A percentile compares a stretch with the other conserved stretches of the same genome.
These are phyloP conservation scores for Ypsolopha sequella DNA, from an alignment of 2,888 invertebrate genomes.

Conservation along the genomic window DNA sequence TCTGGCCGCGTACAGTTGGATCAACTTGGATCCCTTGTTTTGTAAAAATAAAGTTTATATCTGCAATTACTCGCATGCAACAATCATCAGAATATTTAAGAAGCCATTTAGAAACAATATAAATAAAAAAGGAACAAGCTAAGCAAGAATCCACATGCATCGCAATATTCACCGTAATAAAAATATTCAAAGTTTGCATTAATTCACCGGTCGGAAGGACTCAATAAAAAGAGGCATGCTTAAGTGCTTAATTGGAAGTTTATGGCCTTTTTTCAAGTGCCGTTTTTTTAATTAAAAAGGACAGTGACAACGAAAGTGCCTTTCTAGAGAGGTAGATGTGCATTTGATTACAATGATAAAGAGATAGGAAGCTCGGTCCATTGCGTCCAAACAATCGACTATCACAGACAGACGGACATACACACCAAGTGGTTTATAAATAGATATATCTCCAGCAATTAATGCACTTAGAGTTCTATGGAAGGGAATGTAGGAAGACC, in stretches of 20 bases:
- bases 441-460: not conserved
- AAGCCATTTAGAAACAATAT: slow-evolving; percentile 30
- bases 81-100: slow-evolving; percentile 31
- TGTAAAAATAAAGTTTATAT: slow-evolving; percentile 23
- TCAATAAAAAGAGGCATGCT: not conserved
- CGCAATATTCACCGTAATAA: not conserved
- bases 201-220: not conserved
- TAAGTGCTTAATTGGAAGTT: slow-evolving; percentile 1
- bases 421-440: not conserved
- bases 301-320: not conserved
- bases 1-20: no score
- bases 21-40: slow-evolving; percentile 14
- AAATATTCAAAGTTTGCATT: not conserved
- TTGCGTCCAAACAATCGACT: not conserved
- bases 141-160: slow-evolving; percentile 11
- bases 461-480: not conserved
- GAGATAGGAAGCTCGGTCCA: not conserved
- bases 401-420: not conserved
- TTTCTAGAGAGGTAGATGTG: not conserved
- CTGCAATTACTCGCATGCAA: slow-evolving; percentile 38
- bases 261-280: not conserved
- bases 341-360: not conserved
- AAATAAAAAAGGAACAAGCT: slow-evolving; percentile 17
- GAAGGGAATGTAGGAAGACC: not conserved
- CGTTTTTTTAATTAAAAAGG: not conserved